Conservation (phyloP, 2,113 vertebrate species). For the Eudorcas thomsonii region DNA sequence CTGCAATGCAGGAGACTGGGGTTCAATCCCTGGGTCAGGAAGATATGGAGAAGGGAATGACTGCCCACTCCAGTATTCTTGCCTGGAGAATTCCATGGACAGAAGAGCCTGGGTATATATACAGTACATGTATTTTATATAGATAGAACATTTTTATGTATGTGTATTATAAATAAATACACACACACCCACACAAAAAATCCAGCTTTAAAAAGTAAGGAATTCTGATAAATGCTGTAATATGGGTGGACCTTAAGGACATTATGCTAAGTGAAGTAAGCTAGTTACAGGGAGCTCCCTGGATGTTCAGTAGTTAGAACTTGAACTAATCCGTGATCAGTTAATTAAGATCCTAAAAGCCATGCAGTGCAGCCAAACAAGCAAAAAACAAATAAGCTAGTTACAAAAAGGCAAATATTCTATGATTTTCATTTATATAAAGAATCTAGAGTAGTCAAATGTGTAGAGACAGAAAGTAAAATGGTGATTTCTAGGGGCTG, state of each 20-base stretch:
- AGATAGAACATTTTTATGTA: background rate
- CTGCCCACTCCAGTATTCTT: background rate
- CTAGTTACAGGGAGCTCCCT: background rate
- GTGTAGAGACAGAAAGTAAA: background rate
- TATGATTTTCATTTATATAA: background rate
- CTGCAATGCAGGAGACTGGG: background rate
- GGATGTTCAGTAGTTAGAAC: background rate
- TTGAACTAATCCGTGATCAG: background rate
- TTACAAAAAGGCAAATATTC: background rate
- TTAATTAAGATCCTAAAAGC: background rate
- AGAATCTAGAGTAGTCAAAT: background rate
- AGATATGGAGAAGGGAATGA: background rate
- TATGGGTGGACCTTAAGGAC: background rate
- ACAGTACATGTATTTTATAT: background rate
- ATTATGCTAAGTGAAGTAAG: background rate
- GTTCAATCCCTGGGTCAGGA: background rate
- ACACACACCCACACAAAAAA: background rate
- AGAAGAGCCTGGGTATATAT: background rate
- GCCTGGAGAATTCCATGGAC: background rate
- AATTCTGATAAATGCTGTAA: background rate
- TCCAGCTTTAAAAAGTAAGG: background rate
- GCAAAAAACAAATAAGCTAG: background rate
- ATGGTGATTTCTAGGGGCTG: background rate
- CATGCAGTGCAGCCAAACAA: background rate
- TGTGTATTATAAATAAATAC: background rate